Conservation (phyloP, 2,888 invertebrate species). For the Adelphocoris suturalis region DNA sequence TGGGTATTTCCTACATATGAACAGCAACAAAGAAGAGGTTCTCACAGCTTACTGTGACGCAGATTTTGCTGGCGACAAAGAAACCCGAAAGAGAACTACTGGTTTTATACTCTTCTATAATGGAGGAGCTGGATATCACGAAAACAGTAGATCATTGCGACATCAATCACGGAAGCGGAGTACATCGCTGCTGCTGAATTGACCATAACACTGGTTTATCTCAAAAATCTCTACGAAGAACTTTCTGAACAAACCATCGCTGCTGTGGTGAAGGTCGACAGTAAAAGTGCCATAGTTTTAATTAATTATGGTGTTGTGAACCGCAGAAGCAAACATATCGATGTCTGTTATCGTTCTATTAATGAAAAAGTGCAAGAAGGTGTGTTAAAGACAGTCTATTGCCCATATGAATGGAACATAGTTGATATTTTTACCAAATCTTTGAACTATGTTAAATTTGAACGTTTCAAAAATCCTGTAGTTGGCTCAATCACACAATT, state of each 20-base stretch:
- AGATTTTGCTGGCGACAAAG: background rate
- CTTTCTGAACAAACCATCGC: background rate
- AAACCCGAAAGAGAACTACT: background rate
- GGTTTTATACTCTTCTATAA: background rate
- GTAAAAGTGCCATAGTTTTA: slow-evolving; percentile 49
- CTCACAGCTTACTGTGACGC: background rate
- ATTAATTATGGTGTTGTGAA: slow-evolving; percentile 41
- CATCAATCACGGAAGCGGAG: background rate
- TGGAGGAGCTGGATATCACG: background rate
- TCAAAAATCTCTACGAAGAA: background rate
- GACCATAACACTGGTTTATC: slow-evolving; percentile 72
- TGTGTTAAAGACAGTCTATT: slow-evolving; percentile 24
- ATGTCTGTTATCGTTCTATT: slow-evolving; percentile 44
- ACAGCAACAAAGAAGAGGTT: background rate
- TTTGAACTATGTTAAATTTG: slow-evolving; percentile 11
- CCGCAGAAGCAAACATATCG: slow-evolving; percentile 59
- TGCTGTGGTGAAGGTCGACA: slow-evolving; percentile 48
- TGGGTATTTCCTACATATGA: background rate
- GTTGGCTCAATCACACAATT: background rate
- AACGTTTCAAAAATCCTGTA: background rate
- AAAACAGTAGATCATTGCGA: background rate
- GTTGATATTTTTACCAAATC: slow-evolving; percentile 50
- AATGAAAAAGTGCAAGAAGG: slow-evolving; percentile 47
- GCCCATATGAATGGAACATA: background rate
- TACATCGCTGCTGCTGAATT: slow-evolving; percentile 66